phyloP scores from a whole-genome alignment of 1,140 invertebrate species.

The Atta texana region DNA sequence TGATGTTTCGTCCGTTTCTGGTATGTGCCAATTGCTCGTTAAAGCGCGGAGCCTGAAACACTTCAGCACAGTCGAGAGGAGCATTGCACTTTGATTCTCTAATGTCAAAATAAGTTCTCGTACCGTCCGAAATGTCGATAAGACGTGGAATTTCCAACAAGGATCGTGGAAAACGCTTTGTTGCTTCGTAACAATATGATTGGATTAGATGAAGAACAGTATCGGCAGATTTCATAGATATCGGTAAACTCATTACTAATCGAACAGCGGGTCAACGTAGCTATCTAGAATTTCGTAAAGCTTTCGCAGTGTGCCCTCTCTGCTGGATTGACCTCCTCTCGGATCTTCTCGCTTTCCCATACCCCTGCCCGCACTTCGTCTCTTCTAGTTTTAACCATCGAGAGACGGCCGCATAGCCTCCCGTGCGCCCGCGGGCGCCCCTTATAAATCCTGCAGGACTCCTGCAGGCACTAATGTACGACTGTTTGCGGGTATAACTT shows the following conservation, averaged over 20 bases:
- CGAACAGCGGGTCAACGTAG: background rate
- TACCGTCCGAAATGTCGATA: slow-evolving; percentile 9
- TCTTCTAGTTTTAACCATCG: slow-evolving; percentile 81
- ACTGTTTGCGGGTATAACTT: slow-evolving; percentile 87
- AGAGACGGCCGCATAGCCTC: slow-evolving; percentile 77
- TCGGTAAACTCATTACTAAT: slow-evolving; percentile 14
- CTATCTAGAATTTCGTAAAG: background rate
- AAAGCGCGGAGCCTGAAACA: slow-evolving; percentile 63
- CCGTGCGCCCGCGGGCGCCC: slow-evolving; percentile 79
- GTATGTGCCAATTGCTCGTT: slow-evolving; percentile 75
- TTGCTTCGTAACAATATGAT: background rate
- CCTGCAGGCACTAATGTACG: slow-evolving; percentile 86
- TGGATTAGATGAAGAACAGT: background rate
- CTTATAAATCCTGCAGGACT: slow-evolving; percentile 86
- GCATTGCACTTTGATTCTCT: slow-evolving; percentile 51
- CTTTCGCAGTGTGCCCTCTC: background rate
- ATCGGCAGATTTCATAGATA: background rate
- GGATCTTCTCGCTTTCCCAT: slow-evolving; percentile 69
- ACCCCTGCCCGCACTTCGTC: slow-evolving; percentile 54
- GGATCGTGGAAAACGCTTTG: background rate
- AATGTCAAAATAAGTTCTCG: slow-evolving; percentile 50
- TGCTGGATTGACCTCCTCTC: slow-evolving; percentile 38
- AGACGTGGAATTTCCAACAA: background rate
- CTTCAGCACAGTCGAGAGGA: slow-evolving; percentile 46
- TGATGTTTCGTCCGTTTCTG: slow-evolving; percentile 75